phyloP scores from a whole-genome alignment of 2,797 vertebrate genomes.

The Astyanax mexicanus region DNA sequence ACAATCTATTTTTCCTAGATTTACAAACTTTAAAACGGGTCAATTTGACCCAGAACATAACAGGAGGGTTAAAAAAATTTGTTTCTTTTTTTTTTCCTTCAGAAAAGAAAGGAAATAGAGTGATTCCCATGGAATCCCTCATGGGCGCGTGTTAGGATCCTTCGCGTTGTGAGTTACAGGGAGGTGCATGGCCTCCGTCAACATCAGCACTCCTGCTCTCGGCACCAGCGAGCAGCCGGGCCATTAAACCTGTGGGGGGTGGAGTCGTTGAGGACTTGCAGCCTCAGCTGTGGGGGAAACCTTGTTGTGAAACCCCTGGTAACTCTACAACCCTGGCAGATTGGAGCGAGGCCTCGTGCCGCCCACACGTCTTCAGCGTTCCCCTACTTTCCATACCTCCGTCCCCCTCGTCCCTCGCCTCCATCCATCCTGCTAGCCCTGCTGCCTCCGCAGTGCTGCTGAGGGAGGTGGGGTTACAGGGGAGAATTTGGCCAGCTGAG shows the following conservation, averaged over 20 bases:
- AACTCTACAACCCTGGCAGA: constrained; percentile 29
- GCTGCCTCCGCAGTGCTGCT: neutral
- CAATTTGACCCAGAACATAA: too few species aligned
- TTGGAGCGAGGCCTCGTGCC: constrained; percentile 11
- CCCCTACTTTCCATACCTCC: constrained; percentile 13
- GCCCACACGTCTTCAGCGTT: too few species aligned
- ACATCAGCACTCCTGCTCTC: constrained; percentile 42
- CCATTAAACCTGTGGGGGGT: constrained; percentile 55
- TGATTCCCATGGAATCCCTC: neutral
- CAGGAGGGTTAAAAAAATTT: too few species aligned
- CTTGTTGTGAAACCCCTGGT: constrained; percentile 44
- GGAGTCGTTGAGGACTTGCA: constrained; percentile 14
- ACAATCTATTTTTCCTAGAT: too few species aligned
- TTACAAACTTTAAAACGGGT: too few species aligned
- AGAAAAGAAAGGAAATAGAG: neutral
- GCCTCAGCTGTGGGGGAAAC: constrained; percentile 61
- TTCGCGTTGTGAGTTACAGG: neutral
- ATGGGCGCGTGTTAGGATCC: neutral
- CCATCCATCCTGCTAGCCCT: constrained; percentile 13
- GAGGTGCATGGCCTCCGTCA: neutral
- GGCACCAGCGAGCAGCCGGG: constrained; percentile 13
- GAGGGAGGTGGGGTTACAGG: constrained; percentile 32
- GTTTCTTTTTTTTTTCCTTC: too few species aligned
- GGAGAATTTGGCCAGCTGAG: constrained; percentile 52
- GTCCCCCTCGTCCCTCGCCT: constrained; percentile 1